These are phyloP conservation scores for Emydoidea blandingii DNA, from an alignment of 2,797 vertebrate species.

Conservation along the genomic window DNA sequence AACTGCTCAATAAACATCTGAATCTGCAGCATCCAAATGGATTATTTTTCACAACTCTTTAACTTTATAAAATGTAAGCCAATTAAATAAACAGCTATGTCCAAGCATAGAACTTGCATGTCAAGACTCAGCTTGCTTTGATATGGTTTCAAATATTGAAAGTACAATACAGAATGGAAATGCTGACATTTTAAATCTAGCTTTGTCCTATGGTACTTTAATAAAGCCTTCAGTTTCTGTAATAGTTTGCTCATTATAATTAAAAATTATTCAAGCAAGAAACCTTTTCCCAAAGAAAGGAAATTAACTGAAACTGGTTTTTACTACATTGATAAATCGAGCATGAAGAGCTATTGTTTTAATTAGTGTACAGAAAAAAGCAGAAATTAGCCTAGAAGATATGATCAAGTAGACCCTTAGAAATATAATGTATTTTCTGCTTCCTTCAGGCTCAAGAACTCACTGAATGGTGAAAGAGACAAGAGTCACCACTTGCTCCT, in stretches of 20 bases:
- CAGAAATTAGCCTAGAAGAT: slow-evolving; percentile 12
- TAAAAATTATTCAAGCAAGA: slow-evolving; percentile 1
- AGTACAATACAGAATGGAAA: neutral
- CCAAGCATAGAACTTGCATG: neutral
- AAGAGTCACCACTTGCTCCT: neutral
- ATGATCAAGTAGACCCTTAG: neutral
- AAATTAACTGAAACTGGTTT: neutral
- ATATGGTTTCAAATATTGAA: slow-evolving; percentile 17
- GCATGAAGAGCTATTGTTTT: slow-evolving; percentile 24
- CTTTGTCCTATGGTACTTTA: neutral
- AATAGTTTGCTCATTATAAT: neutral
- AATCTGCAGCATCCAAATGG: neutral
- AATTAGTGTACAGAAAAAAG: slow-evolving; percentile 15
- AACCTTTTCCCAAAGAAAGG: neutral
- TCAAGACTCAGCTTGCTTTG: neutral
- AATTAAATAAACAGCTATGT: neutral
- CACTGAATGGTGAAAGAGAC: neutral
- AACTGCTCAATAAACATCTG: neutral
- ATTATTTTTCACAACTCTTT: neutral
- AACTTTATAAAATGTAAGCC: neutral
- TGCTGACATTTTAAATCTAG: neutral
- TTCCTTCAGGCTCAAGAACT: slow-evolving; percentile 2
- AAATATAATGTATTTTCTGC: neutral
- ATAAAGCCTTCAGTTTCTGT: neutral
- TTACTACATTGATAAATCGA: slow-evolving; percentile 10